These are phyloP conservation scores for Drosophila mulleri DNA, from an alignment of 2,888 invertebrate species.

Conservation along the genomic window DNA sequence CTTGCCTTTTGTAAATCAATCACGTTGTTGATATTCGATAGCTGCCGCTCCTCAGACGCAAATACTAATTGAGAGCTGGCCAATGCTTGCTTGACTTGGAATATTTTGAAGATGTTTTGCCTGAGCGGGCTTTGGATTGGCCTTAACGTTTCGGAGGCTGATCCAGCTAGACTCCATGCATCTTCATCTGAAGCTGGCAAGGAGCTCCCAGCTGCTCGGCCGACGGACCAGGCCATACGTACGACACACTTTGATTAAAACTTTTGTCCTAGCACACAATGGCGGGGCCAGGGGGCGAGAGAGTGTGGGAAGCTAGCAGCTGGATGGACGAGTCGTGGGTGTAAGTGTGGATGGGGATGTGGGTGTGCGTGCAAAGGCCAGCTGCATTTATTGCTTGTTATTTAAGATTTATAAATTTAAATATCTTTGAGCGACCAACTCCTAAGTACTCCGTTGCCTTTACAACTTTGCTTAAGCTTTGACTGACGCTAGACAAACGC, in stretches of 20 bases:
- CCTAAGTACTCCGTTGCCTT: constrained; percentile 65
- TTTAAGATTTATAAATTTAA: constrained; percentile 78
- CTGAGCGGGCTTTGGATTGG: constrained; percentile 41
- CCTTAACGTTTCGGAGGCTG: background rate
- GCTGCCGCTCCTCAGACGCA: background rate
- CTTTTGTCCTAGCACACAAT: constrained; percentile 37
- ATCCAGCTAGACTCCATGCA: background rate
- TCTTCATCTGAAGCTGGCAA: constrained; percentile 11
- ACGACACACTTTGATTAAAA: constrained; percentile 74
- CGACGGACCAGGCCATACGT: constrained; percentile 34
- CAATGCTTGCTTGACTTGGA: constrained; percentile 31
- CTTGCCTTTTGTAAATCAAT: background rate
- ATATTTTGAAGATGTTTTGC: constrained; percentile 45
- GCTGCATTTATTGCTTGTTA: constrained; percentile 77
- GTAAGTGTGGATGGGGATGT: background rate
- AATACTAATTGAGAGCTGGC: constrained; percentile 3
- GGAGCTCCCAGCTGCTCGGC: constrained; percentile 54
- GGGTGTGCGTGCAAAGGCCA: constrained; percentile 20
- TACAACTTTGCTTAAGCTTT: constrained; percentile 72
- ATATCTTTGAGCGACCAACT: constrained; percentile 76
- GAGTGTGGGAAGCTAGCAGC: constrained; percentile 1
- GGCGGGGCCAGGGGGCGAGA: too few species aligned
- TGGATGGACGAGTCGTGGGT: background rate
- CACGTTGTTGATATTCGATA: background rate
- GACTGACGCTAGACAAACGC: constrained; percentile 73